Base-by-base conservation (phyloP, 2,113 vertebrate genomes). In the Uria aalge region DNA sequence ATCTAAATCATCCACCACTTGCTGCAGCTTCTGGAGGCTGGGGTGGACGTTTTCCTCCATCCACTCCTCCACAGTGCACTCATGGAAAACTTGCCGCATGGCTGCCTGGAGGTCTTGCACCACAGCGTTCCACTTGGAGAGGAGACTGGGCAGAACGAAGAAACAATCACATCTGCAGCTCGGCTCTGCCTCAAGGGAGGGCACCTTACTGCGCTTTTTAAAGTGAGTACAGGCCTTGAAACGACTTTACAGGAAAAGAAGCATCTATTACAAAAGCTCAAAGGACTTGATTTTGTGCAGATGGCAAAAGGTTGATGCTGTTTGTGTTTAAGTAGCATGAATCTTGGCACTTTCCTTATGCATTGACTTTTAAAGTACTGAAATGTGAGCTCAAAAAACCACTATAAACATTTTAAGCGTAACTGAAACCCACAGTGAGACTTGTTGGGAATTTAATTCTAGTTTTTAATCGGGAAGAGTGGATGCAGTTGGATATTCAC, bases 1-100 rank as follows among this genome's bases (percentile, higher is more conserved):
- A 0, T 93, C 55, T 38, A 99, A 97, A 34, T 99, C 99, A 90
- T 98, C 96, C 16, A 98, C 94, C 64, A 99, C 92, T 30, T 71
- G 94, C 94, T 98, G 98, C 56, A 99, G 96, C 75, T 97, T 98
- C 74, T 94, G 96, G 69, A 98, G 85, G 56, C 98, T 98, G 6
- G 99, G 98, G 17, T 94, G 95, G 68, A 99, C 98, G 0, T 99
- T 99, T 93, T 99, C 99, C 81, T 99, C 98, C 78, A 99, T 96
- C 99, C 99, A 99, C 94, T 99, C 99, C 80, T 99, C 98, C 62
- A 98, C 96, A 1, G 99, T 95, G 23, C 98, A 96, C 0, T 96
- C 86, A 71, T 98, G 98, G 97, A 99, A 99, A 71, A 99, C 91
- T 10, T 78, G 95, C 19, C 93, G 81, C 98, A 99, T 98, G 96